Evolutionary conservation across 2,797 vertebrate species (phyloP).

Genomic region (Megaceryle alcyon): DNA sequence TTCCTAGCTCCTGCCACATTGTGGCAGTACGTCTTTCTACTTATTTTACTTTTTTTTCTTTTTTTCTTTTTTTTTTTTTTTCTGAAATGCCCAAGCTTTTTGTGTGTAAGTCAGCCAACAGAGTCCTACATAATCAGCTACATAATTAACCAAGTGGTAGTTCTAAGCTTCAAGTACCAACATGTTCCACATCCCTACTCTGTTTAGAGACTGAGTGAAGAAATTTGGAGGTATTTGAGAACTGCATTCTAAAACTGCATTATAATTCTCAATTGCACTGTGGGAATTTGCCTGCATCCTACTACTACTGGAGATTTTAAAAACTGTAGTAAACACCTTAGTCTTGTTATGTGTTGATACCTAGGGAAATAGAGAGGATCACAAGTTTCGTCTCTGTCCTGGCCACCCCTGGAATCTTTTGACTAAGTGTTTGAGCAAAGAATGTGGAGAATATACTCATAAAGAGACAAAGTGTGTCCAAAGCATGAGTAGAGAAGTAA

Average conservation of each 20-base stretch:
- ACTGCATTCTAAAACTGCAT: not conserved
- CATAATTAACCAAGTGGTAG: conserved; percentile 52
- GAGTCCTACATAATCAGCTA: conserved; percentile 27
- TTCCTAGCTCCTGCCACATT: conserved; percentile 34
- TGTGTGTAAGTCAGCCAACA: not conserved
- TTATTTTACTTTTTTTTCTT: conserved; percentile 14
- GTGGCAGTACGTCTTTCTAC: conserved; percentile 47
- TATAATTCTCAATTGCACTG: not conserved
- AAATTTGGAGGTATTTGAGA: conserved; percentile 1
- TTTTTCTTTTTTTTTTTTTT: not conserved
- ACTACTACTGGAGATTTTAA: not conserved
- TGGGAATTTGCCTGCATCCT: not conserved
- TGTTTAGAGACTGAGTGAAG: not conserved
- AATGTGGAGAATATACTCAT: not conserved
- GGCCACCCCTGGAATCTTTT: not conserved
- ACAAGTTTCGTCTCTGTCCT: not conserved
- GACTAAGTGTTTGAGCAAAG: not conserved
- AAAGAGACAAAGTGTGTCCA: not conserved
- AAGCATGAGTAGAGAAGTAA: not conserved
- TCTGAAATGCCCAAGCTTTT: conserved; percentile 28
- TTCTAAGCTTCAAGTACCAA: conserved; percentile 24
- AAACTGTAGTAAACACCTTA: not conserved
- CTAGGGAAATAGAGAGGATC: not conserved
- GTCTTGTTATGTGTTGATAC: not conserved
- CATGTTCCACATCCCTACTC: conserved; percentile 7